Percentiles rank a stretch among this genome's conserved stretches.
phyloP scores from a whole-genome alignment of 92 coral and sea anemone species.

The Blastomussa wellsi region DNA sequence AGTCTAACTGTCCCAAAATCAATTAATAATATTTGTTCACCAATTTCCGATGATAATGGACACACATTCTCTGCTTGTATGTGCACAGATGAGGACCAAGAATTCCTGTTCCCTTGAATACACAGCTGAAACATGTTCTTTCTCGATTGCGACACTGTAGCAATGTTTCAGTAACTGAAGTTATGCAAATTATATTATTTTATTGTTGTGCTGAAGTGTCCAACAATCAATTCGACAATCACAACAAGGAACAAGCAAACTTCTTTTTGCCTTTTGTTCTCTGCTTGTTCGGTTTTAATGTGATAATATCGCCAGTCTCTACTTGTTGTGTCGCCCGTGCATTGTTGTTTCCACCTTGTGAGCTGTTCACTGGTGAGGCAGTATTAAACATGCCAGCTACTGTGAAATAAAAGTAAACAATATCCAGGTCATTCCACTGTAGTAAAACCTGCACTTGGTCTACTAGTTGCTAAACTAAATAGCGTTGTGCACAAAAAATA shows the following conservation, averaged over 20 bases:
- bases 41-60: not conserved
- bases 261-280: constrained; percentile 96
- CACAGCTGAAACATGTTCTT: not conserved
- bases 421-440: too few species aligned
- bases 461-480: too few species aligned
- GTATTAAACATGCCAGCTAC: constrained; percentile 90
- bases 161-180: not conserved
- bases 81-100: not conserved
- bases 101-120: not conserved
- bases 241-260: constrained; percentile 67
- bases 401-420: constrained; percentile 2
- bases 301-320: constrained; percentile 91
- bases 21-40: constrained; percentile 5
- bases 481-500: too few species aligned
- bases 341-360: constrained; percentile 75
- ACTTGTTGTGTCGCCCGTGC: constrained; percentile 61
- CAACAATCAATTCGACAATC: not conserved
- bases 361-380: constrained; percentile 56
- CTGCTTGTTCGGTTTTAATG: constrained; percentile 94
- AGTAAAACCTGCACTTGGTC: too few species aligned
- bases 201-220: not conserved
- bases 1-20: constrained; percentile 25
- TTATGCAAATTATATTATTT: not conserved
- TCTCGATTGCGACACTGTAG: not conserved
- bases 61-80: not conserved